These are phyloP conservation scores for Vannuccia rotundouncinata DNA, from an alignment of 2,888 invertebrate species.

Conservation along the genomic window DNA sequence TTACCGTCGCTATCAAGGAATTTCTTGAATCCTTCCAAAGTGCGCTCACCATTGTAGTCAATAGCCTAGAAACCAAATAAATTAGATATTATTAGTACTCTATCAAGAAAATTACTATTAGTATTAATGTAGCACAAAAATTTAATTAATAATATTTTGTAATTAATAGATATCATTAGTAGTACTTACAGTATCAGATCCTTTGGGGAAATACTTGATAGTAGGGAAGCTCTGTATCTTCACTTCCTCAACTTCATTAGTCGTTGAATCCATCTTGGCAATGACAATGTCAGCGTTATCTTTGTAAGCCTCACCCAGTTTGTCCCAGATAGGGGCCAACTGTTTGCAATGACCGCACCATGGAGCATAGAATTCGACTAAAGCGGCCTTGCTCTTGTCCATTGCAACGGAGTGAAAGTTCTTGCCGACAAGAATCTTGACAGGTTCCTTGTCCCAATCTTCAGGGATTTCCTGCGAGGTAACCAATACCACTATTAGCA, in stretches of 20 bases:
- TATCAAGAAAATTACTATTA: too few species aligned
- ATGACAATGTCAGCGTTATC: constrained; percentile 72
- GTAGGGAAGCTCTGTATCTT: constrained; percentile 76
- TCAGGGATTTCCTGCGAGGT: constrained; percentile 88
- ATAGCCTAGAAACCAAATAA: constrained; percentile 58
- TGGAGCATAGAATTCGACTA: constrained; percentile 98
- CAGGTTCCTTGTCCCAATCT: constrained; percentile 91
- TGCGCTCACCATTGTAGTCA: constrained; percentile 90
- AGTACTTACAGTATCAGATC: constrained; percentile 72
- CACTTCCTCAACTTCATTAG: constrained; percentile 90
- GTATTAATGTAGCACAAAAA: constrained; percentile 10
- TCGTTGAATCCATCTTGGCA: constrained; percentile 97
- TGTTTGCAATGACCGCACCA: constrained; percentile 98
- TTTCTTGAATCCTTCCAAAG: constrained; percentile 80
- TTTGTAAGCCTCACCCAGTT: constrained; percentile 86
- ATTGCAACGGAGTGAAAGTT: constrained; percentile 90
- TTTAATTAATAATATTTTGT: too few species aligned
- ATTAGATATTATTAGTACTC: too few species aligned
- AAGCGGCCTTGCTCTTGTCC: constrained; percentile 77
- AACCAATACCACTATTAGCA: too few species aligned
- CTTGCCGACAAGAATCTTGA: constrained; percentile 82
- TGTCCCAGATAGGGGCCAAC: constrained; percentile 87
- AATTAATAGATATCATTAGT: too few species aligned
- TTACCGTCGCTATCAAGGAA: constrained; percentile 86
- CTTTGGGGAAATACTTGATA: constrained; percentile 73